Evolutionary conservation across 2,888 invertebrate genomes (phyloP).

Genomic region (Microplitis deprimator): DNA sequence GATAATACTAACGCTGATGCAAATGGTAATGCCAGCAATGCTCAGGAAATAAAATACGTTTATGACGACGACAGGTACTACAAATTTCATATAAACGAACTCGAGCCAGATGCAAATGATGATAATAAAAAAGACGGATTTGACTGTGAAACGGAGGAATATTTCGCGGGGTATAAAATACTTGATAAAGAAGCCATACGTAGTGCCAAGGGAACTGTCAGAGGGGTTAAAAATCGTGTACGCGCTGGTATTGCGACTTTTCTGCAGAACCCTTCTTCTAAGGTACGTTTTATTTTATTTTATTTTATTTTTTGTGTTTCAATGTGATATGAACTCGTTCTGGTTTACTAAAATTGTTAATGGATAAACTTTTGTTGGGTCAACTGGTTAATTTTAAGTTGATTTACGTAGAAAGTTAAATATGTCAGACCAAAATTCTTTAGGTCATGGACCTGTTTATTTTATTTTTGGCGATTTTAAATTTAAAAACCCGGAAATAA

Average conservation of each 20-base stretch:
- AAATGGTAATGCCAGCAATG: constrained; percentile 58
- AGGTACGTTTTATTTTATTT: constrained; percentile 75
- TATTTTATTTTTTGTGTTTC: neutral
- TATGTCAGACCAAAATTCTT: constrained; percentile 44
- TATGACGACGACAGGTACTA: constrained; percentile 86
- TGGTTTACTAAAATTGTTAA: neutral
- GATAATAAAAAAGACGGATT: constrained; percentile 67
- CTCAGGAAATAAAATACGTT: constrained; percentile 74
- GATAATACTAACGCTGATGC: constrained; percentile 30
- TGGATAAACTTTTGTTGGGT: constrained; percentile 20
- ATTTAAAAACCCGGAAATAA: neutral
- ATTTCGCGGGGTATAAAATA: constrained; percentile 87
- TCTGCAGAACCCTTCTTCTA: constrained; percentile 84
- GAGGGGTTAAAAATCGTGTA: constrained; percentile 95
- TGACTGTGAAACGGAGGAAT: constrained; percentile 75
- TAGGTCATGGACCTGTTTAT: constrained; percentile 11
- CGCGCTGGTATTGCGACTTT: constrained; percentile 96
- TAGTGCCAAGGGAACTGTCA: constrained; percentile 92
- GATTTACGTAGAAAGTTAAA: constrained; percentile 40
- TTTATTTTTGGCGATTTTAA: neutral
- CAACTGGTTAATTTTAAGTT: constrained; percentile 45
- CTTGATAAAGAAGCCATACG: constrained; percentile 83
- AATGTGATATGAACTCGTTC: neutral
- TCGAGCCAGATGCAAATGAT: constrained; percentile 70
- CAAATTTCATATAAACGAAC: constrained; percentile 87